Evolutionary conservation across 2,888 invertebrate species (phyloP).

Genomic region (Craniophora ligustri): DNA sequence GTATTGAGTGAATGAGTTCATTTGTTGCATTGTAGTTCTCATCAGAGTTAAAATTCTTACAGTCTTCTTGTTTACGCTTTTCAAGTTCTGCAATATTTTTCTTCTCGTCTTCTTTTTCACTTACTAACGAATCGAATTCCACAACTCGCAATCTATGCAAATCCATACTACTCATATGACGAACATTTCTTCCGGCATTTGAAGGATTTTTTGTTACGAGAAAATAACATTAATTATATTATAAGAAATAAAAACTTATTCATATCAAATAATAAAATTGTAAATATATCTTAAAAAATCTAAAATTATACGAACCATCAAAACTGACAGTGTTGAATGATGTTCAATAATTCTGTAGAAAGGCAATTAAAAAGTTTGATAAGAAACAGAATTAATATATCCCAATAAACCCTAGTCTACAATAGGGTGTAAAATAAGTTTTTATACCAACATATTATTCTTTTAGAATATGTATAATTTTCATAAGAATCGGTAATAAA

Average conservation of each 20-base stretch:
- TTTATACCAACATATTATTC: too few relatives aligned
- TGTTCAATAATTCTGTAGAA: background rate
- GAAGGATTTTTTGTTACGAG: constrained; percentile 9
- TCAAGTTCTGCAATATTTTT: constrained; percentile 12
- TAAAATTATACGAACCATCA: constrained; percentile 45
- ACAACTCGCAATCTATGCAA: constrained; percentile 59
- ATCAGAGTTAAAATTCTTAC: constrained; percentile 4
- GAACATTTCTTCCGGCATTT: constrained; percentile 13
- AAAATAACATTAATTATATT: constrained; percentile 11
- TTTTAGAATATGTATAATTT: too few relatives aligned
- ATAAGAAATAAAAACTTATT: constrained; percentile 24
- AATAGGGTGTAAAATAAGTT: too few relatives aligned
- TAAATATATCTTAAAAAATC: constrained; percentile 47
- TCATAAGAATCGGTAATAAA: too few relatives aligned
- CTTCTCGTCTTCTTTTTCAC: constrained; percentile 19
- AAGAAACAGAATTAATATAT: too few relatives aligned
- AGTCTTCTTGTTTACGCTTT: background rate
- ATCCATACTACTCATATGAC: constrained; percentile 46
- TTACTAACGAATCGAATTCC: constrained; percentile 47
- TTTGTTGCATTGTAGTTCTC: constrained; percentile 4
- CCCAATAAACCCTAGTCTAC: too few relatives aligned
- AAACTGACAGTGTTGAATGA: constrained; percentile 39
- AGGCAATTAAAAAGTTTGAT: too few relatives aligned
- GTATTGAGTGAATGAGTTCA: constrained; percentile 3
- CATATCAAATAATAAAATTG: constrained; percentile 38